Evolutionary conservation across 2,113 vertebrate genomes (phyloP).

Genomic region (Lichenostomus cassidix): DNA sequence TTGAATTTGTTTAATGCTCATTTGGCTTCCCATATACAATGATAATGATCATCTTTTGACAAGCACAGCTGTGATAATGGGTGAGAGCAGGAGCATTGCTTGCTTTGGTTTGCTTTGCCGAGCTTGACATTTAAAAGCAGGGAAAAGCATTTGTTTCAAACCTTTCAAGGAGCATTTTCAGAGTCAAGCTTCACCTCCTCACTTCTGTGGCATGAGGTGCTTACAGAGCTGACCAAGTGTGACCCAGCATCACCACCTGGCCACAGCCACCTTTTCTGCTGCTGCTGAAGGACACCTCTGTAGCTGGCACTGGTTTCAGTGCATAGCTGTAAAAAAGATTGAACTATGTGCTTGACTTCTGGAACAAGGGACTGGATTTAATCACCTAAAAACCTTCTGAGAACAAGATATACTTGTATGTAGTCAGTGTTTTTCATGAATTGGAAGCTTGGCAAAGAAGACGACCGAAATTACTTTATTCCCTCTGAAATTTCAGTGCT

Average conservation of each 20-base stretch:
- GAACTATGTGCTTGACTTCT: not conserved
- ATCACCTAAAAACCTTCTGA: not conserved
- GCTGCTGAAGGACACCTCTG: not conserved
- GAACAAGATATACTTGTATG: not conserved
- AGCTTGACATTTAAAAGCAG: not conserved
- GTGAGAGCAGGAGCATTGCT: not conserved
- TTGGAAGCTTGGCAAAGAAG: not conserved
- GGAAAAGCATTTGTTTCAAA: not conserved
- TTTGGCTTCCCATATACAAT: slow-evolving; percentile 15
- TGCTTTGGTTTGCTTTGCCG: not conserved
- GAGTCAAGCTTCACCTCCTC: not conserved
- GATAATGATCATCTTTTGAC: slow-evolving; percentile 52
- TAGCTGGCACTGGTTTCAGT: not conserved
- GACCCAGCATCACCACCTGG: not conserved
- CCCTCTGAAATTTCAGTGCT: slow-evolving; percentile 31
- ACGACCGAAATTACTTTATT: slow-evolving; percentile 31
- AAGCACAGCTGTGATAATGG: not conserved
- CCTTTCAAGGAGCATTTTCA: not conserved
- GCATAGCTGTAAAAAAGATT: not conserved
- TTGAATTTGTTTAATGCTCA: slow-evolving; percentile 59
- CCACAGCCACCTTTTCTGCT: not conserved
- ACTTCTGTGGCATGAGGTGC: not conserved
- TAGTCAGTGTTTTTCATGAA: not conserved
- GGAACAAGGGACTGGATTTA: not conserved
- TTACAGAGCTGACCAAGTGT: not conserved